phyloP scores from a whole-genome alignment of 2,888 invertebrate genomes.

The Scaptomyza tumidula region DNA sequence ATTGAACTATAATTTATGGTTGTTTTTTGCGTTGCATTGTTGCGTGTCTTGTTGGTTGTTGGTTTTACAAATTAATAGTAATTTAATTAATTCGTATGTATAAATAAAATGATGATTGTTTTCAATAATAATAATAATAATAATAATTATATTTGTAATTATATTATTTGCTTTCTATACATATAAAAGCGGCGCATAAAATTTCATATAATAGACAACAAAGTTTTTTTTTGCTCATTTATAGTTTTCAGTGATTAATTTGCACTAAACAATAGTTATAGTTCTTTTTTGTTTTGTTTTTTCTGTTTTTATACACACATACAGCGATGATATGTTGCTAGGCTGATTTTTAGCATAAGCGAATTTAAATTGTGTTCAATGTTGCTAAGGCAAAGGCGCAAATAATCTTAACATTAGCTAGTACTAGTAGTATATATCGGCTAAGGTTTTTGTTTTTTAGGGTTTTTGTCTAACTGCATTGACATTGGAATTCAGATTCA shows the following conservation, averaged over 20 bases:
- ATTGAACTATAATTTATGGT: slow-evolving; percentile 69
- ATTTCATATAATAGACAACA: slow-evolving; percentile 73
- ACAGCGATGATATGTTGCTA: slow-evolving; percentile 65
- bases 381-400: slow-evolving; percentile 73
- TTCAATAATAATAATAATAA: slow-evolving; percentile 8
- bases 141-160: slow-evolving; percentile 23
- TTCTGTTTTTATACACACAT: slow-evolving; percentile 33
- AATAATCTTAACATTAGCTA: slow-evolving; percentile 55
- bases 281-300: slow-evolving; percentile 27
- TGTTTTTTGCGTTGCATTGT: slow-evolving; percentile 62
- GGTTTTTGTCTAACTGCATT: background rate
- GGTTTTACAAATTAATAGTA: slow-evolving; percentile 45
- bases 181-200: slow-evolving; percentile 65
- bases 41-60: slow-evolving; percentile 69
- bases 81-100: slow-evolving; percentile 37
- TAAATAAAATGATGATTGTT: slow-evolving; percentile 39
- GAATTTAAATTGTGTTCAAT: slow-evolving; percentile 44
- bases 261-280: slow-evolving; percentile 56
- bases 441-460: slow-evolving; percentile 15
- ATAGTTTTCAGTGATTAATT: slow-evolving; percentile 49
- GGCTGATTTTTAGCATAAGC: slow-evolving; percentile 49
- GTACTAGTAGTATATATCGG: slow-evolving; percentile 11
- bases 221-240: slow-evolving; percentile 47
- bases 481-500: slow-evolving; percentile 1
- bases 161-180: slow-evolving; percentile 47